A percentile compares a stretch with the other conserved stretches of the same genome.
Evolutionary conservation across 2,797 vertebrate genomes (phyloP).

Genomic region (Borostomias antarcticus): DNA sequence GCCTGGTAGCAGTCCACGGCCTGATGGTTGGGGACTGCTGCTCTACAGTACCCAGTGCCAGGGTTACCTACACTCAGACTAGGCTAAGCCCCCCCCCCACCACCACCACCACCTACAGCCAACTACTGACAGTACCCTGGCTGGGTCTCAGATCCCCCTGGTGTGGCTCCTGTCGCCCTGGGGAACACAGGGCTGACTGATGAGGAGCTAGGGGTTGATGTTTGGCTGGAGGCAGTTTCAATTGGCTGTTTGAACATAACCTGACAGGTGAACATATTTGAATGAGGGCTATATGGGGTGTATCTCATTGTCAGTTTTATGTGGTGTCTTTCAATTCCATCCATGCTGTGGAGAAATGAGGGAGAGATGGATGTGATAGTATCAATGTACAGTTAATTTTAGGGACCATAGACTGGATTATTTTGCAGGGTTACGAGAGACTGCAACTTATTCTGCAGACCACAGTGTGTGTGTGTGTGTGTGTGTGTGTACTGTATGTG

Average conservation of each 20-base stretch:
- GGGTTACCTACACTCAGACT: too few species aligned
- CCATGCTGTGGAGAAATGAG: background rate
- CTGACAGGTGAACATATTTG: background rate
- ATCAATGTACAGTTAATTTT: background rate
- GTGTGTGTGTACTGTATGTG: too few species aligned
- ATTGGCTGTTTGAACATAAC: background rate
- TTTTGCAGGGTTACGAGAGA: too few species aligned
- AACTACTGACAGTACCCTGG: too few species aligned
- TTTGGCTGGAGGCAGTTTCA: background rate
- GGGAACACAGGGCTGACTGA: background rate
- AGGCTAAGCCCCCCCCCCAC: too few species aligned
- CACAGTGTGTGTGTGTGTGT: background rate
- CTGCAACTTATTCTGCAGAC: too few species aligned
- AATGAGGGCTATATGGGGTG: background rate
- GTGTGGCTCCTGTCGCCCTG: background rate
- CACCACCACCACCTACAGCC: too few species aligned
- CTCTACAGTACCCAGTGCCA: too few species aligned
- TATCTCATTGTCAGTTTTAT: background rate
- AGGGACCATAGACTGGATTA: too few species aligned
- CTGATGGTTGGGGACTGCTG: too few species aligned
- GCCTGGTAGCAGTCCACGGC: too few species aligned
- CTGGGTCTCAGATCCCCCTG: background rate
- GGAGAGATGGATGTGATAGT: background rate
- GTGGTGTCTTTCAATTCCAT: background rate
- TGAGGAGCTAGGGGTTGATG: background rate